Percentiles rank a stretch among this genome's conserved stretches.
These are phyloP conservation scores for Polyommatus iphigenia DNA, from an alignment of 2,888 invertebrate genomes.

Conservation along the genomic window DNA sequence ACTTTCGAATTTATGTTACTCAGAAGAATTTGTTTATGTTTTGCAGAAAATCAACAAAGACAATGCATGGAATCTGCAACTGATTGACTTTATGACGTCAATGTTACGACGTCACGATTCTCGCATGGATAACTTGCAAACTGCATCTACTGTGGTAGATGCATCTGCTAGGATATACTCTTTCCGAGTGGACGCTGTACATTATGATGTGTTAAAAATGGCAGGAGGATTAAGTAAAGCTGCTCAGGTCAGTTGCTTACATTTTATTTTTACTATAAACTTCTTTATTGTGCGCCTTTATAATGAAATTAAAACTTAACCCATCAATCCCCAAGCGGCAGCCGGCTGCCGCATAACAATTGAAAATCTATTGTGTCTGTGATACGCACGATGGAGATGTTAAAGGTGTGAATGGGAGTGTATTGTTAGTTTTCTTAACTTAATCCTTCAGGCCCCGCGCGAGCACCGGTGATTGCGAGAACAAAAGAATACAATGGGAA, in stretches of 20 bases:
- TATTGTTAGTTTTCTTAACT: too few species aligned
- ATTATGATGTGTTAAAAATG: constrained; percentile 89
- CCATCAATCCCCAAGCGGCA: too few species aligned
- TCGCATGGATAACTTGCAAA: constrained; percentile 86
- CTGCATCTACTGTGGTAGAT: constrained; percentile 92
- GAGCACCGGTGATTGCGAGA: too few species aligned
- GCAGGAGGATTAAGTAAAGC: constrained; percentile 83
- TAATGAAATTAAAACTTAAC: too few species aligned
- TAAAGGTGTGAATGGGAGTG: too few species aligned
- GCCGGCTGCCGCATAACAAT: too few species aligned
- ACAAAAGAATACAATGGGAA: too few species aligned
- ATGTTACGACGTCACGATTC: constrained; percentile 86
- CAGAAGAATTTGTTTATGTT: background rate
- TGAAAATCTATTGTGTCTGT: too few species aligned
- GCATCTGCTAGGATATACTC: constrained; percentile 94
- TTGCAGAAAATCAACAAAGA: constrained; percentile 91
- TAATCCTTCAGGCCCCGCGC: too few species aligned
- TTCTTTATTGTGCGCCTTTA: background rate
- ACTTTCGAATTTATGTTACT: background rate
- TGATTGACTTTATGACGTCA: constrained; percentile 91
- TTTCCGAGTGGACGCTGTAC: constrained; percentile 91
- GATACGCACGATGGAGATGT: too few species aligned
- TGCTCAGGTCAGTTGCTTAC: constrained; percentile 53
- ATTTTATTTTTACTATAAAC: background rate
- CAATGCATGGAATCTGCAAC: constrained; percentile 92